Base-by-base conservation (phyloP, 2,888 invertebrate species). In the Tetropium fuscum region DNA sequence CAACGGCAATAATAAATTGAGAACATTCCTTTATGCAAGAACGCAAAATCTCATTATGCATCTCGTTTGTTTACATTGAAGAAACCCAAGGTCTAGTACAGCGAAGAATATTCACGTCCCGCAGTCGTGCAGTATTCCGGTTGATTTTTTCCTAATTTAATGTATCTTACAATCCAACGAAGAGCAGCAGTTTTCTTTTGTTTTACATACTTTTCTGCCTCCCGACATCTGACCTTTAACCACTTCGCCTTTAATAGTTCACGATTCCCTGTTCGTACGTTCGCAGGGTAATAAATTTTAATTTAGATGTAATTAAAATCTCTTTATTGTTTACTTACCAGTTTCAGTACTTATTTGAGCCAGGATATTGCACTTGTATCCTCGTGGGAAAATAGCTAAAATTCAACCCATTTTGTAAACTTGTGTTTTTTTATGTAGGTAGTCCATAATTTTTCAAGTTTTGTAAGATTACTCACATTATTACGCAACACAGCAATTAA, bases 91-190 rank as follows among this genome's bases (percentile, higher is more conserved):
- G 68, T 65, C 68, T 68, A 68, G 63, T 63, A 58, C 61, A 65
- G 48, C 63, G 49, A 48, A 56, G 58, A 68, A 59, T 63, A 67
- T 72, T 69, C 72, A 71, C 72, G 72, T 64, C 68, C 57, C 60
- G 15, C 54, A 60, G 56, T 69, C 71, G 70, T 70, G 71, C 64
- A 51, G 60, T 47, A 41, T 64, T 58, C 41, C 15, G 11, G 22
- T 25, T 40, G 47, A 49, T 57, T 41, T 53, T 71, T 66, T 64
- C 56, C 63, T 63, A 62, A 58, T 68, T 63, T 64, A 61, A 64
- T 65, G 66, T 60, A 66, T 60, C 61, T 68, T 55, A 58, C 64
- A 58, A 60, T 60, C 57, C 55, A 45, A 53, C 51, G 57, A 27
- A 36, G 47, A 41, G 47, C 63, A 53, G 57, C 63, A 47, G 57